Percentiles rank a stretch among this genome's conserved stretches.
Conservation (phyloP, 2,797 vertebrate species). For the Gastrophryne carolinensis region DNA sequence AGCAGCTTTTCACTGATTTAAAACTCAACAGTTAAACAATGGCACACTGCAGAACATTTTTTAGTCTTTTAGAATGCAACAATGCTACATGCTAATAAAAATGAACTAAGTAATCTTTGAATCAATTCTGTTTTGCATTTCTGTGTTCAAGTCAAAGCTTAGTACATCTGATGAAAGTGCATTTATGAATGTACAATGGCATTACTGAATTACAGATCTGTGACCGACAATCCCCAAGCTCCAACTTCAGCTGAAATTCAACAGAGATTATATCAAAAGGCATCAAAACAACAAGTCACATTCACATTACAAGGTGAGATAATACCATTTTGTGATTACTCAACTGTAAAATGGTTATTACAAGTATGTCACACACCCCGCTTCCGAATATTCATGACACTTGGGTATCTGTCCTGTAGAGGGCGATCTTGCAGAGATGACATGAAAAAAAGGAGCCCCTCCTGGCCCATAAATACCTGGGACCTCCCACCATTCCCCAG, state of each 20-base stretch:
- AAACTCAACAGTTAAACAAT: neutral
- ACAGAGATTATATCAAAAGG: conserved; percentile 30
- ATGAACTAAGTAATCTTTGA: neutral
- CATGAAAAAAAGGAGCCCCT: too few relatives aligned
- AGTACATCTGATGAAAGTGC: conserved; percentile 33
- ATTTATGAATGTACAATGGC: conserved; percentile 24
- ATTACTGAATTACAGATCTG: conserved; percentile 19
- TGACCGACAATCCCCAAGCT: conserved; percentile 14
- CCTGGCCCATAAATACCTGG: too few relatives aligned
- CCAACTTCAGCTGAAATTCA: conserved; percentile 35
- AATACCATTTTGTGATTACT: too few relatives aligned
- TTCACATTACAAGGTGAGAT: conserved; percentile 40
- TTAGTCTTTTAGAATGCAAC: neutral
- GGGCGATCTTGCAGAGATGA: too few relatives aligned
- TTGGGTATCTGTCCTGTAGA: too few relatives aligned
- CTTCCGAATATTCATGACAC: too few relatives aligned
- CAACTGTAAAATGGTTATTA: too few relatives aligned
- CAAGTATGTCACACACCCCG: too few relatives aligned
- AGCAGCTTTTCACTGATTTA: neutral
- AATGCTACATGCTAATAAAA: neutral
- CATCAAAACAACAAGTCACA: conserved; percentile 17
- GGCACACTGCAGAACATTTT: neutral
- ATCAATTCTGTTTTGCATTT: neutral
- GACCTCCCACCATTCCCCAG: too few relatives aligned
- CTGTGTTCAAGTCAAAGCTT: neutral